A percentile compares a stretch with the other conserved stretches of the same genome.
phyloP scores from a whole-genome alignment of 2,888 invertebrate species.

The Euphydryas editha region DNA sequence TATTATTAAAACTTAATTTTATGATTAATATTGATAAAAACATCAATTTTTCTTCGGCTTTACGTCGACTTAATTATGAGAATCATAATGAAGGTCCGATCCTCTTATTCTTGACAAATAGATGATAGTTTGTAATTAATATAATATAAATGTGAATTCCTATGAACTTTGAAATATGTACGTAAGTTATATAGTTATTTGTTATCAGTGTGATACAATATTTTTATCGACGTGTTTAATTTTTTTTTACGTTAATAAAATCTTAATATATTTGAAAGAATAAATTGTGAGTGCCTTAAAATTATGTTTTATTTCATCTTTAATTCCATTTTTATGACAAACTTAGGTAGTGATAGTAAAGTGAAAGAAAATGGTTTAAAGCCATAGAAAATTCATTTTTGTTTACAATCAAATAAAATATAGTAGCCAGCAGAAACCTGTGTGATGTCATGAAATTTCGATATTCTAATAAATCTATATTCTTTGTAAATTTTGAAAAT shows the following conservation, averaged over 20 bases:
- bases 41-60: neutral
- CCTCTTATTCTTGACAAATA: conserved; percentile 1
- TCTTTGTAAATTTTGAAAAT: too few relatives aligned
- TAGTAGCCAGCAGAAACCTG: too few relatives aligned
- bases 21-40: neutral
- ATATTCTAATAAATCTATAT: too few relatives aligned
- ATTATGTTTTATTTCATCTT: conserved; percentile 43
- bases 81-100: neutral
- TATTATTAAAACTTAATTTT: neutral
- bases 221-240: conserved; percentile 59
- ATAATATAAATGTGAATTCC: conserved; percentile 35
- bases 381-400: neutral
- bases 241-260: conserved; percentile 69
- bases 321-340: too few relatives aligned
- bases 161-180: conserved; percentile 41
- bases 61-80: neutral
- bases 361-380: too few relatives aligned
- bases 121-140: conserved; percentile 4
- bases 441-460: too few relatives aligned
- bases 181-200: conserved; percentile 51
- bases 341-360: too few relatives aligned
- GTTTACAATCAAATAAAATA: neutral
- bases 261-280: conserved; percentile 77
- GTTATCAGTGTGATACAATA: conserved; percentile 74
- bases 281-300: conserved; percentile 72